Evolutionary conservation across 2,888 invertebrate genomes (phyloP), one percentile per base, ranked within the genome.

Genomic region (Liodrosophila aerea): DNA sequence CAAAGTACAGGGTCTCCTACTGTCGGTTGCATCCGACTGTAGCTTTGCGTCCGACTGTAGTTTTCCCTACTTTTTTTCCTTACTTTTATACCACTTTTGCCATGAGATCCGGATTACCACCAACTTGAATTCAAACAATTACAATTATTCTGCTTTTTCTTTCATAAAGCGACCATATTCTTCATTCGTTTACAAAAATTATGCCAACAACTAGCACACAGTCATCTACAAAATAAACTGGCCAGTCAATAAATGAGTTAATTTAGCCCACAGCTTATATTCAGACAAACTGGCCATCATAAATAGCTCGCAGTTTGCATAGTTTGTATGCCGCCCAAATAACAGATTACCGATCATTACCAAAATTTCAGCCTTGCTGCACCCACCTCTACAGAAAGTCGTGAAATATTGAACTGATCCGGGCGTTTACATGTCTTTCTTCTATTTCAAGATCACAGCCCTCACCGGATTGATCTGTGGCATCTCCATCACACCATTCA

Each of bases 51-150:
- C n/a, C n/a, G n/a, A n/a, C n/a, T n/a, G n/a, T n/a, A n/a, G n/a
- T n/a, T n/a, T n/a, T n/a, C n/a, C n/a, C n/a, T n/a, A n/a, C n/a
- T n/a, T n/a, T n/a, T n/a, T n/a, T n/a, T n/a, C n/a, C n/a, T n/a
- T n/a, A n/a, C n/a, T n/a, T n/a, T n/a, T n/a, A n/a, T n/a, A n/a
- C n/a, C n/a, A n/a, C n/a, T n/a, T 22, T 22, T 39, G 22, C 22
- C 22, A 40, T 40, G 40, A 40, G 40, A 22, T 22, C 22, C 22
- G n/a, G 22, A 40, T 40, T 40, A 40, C 40, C 40, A 40, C 11
- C 40, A 40, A 40, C 40, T 22, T 40, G 11, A 39, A 39, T 16
- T 15, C 9, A 39, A 9, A 39, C 40, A 40, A 27, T 40, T 22
- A 22, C 18, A 7, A 7, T 22, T 16, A 40, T 40, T 2, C 27